Base-by-base conservation (phyloP, 2,113 vertebrate species). In the Narcine bancroftii region DNA sequence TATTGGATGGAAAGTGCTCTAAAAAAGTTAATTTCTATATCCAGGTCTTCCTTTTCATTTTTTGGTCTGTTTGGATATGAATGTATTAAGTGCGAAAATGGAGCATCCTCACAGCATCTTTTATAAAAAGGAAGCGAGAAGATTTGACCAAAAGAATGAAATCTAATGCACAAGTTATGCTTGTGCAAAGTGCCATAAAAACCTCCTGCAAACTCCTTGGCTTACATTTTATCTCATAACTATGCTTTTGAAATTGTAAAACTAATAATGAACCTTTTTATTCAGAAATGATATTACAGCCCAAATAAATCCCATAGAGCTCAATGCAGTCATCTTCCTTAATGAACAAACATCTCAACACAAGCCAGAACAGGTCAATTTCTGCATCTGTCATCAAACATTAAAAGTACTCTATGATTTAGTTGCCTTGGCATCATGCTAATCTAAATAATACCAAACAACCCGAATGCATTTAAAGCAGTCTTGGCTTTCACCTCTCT, bases 381-480 rank as follows among this genome's bases (percentile, higher is more conserved):
- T 26, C 63, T 69, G n/a, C 39, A 91, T 71, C 89, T 91, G 89
- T 91, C 89, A 91, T 91, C 89, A 33, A 91, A 2, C 24, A 91
- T 91, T 66, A 69, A 69, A 66, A 91, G 87, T 39, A 69, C 24
- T 29, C 87, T 91, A 42, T 91, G 65, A 91, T 71, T 91, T 91
- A 91, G 39, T 1, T 91, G 63, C 29, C 65, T 47, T 91, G 89
- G 89, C 89, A 71, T 10, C 1, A 69, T 47, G 65, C 89, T 87
- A 87, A 87, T 36, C 81, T 87, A 87, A 87, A 87, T 83, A 56
- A 33, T 83, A 29, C 79, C 79, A 56, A 89, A 89, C 47, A 91
- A 71, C 89, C 47, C 39, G 1, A 21, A 36, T 47, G 42, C 26
- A 91, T 69, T 91, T 29, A 33, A 91, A 91, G 36, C 29, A 91